phyloP scores from a whole-genome alignment of 2,797 vertebrate genomes.

The Chiroxiphia lanceolata region DNA sequence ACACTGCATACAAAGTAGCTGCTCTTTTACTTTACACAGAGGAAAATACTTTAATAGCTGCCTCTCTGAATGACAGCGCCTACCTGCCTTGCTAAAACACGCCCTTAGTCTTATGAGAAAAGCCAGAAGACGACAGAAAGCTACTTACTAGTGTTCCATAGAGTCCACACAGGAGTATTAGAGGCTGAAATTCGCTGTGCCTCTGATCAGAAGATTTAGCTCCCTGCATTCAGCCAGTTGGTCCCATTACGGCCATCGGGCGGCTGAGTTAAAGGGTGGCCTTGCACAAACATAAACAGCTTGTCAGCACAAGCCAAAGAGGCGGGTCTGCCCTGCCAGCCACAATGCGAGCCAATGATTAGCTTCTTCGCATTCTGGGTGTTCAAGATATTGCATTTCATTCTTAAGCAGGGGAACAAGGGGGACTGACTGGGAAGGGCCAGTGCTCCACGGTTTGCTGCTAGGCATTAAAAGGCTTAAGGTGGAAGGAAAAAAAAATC shows the following conservation, averaged over 20 bases:
- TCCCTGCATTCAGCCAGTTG: constrained; percentile 52
- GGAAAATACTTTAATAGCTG: not conserved
- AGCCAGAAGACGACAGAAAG: not conserved
- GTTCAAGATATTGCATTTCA: constrained; percentile 74
- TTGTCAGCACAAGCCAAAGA: constrained; percentile 74
- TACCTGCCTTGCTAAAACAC: constrained; percentile 27
- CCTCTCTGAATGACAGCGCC: not conserved
- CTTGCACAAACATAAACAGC: constrained; percentile 77
- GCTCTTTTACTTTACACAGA: not conserved
- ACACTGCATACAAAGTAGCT: constrained; percentile 49
- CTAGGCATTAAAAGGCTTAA: not conserved
- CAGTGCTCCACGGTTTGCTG: not conserved
- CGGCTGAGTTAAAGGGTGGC: constrained; percentile 71
- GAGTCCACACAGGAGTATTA: not conserved
- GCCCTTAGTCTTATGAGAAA: not conserved
- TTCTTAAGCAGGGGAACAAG: constrained; percentile 39
- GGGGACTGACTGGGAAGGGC: not conserved
- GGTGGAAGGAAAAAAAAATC: not conserved
- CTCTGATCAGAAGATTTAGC: not conserved
- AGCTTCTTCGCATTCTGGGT: constrained; percentile 55
- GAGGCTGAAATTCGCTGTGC: constrained; percentile 25
- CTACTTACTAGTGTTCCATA: constrained; percentile 75
- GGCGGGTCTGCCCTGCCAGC: constrained; percentile 67
- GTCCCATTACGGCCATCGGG: constrained; percentile 63
- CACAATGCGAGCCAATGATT: constrained; percentile 74